These are phyloP conservation scores for Chaunax sp. DNA, from an alignment of 2,797 vertebrate species.

Conservation along the genomic window DNA sequence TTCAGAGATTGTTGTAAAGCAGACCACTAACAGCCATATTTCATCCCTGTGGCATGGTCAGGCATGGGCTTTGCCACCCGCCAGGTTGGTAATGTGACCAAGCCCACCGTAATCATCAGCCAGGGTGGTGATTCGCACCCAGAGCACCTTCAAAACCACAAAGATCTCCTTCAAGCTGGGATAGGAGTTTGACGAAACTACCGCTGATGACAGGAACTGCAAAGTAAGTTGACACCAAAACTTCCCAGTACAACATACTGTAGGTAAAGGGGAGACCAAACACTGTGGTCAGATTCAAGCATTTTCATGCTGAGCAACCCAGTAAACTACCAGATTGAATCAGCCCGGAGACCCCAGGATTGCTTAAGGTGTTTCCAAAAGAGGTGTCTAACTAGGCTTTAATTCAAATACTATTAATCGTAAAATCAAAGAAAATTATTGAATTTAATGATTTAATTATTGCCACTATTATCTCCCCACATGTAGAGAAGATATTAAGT, in stretches of 20 bases:
- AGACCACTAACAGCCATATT: neutral
- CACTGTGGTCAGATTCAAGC: too few species aligned
- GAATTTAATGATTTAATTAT: neutral
- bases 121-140: constrained; percentile 87
- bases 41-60: constrained; percentile 46
- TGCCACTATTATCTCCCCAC: neutral
- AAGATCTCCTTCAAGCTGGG: constrained; percentile 93
- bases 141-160: constrained; percentile 93
- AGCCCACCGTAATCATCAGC: constrained; percentile 92
- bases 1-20: neutral
- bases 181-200: constrained; percentile 93
- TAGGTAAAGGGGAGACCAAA: too few species aligned
- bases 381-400: too few species aligned
- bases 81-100: constrained; percentile 93
- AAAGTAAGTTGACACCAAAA: constrained; percentile 84
- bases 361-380: too few species aligned
- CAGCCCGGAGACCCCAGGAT: too few species aligned
- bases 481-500: neutral
- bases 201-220: constrained; percentile 91
- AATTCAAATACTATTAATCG: too few species aligned
- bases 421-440: too few species aligned
- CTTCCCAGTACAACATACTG: too few species aligned
- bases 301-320: neutral
- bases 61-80: constrained; percentile 92
- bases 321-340: too few species aligned